Evolutionary conservation across 2,797 vertebrate genomes (phyloP), one percentile per base, ranked within the genome.

Genomic region (Esox masquinongy): DNA sequence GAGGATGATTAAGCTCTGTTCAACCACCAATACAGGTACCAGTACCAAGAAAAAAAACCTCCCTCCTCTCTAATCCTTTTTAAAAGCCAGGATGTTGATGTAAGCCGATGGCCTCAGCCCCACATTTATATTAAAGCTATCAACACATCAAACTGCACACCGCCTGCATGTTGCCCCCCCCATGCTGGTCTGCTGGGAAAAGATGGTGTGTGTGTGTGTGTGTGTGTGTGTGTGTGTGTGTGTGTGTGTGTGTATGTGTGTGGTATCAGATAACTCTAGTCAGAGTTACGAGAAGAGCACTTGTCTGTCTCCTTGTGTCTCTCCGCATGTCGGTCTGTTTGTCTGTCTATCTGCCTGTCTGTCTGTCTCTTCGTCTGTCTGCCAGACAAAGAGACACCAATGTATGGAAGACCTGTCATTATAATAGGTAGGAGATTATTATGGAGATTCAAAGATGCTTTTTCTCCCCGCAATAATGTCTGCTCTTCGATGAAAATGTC

Each of bases 1-100:
- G 68, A 7, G 68, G 79, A 26, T 80, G 84, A 90, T 90, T 72
- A 79, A 75, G 68, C 70, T 77, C 76, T 80, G 87, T 85, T 89
- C 88, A 86, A 82, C 79, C 82, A 79, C 87, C 64, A 47, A 73
- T 90, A 84, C 90, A 91, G 90, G 87, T 86, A 87, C 85, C 82
- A 84, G 74, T 83, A 86, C 85, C 12, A 19, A 39, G 36, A 76
- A 76, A 63, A 73, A 78, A 64, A 53, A 22, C 2, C 11, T 31
- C 61, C 34, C 72, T 43, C 69, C 77, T 74, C 72, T 68, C 47
- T 69, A 72, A 66, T 70, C 70, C 75, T 80, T 82, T 85, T 84
- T 88, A 70, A 64, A 74, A 76, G 77, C 82, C 86, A 84, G 90
- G 87, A 88, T 88, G 88, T 89, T 88, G 84, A 86, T 85, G 69